phyloP scores from a whole-genome alignment of 1,140 invertebrate genomes.

The Lepidurus apus region DNA sequence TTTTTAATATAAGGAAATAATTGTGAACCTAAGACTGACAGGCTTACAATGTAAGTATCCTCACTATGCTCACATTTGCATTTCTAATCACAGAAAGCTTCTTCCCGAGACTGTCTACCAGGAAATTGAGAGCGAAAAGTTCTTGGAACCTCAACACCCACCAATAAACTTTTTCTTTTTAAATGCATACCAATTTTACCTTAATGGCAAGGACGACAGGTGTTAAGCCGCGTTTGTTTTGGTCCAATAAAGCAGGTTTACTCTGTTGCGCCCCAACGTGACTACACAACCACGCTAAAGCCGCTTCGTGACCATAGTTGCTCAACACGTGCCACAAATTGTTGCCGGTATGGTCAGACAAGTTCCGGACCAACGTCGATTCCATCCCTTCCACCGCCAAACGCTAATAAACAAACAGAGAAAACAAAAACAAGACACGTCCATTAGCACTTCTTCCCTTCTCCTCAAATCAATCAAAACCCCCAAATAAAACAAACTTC shows the following conservation, averaged over 20 bases:
- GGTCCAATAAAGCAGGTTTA: slow-evolving; percentile 44
- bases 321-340: slow-evolving; percentile 46
- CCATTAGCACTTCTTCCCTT: slow-evolving; percentile 9
- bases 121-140: no score
- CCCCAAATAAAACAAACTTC: no score
- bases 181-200: slow-evolving; percentile 37
- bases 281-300: slow-evolving; percentile 44
- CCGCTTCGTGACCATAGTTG: slow-evolving; percentile 43
- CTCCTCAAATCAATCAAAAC: not conserved
- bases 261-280: slow-evolving; percentile 39
- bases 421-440: slow-evolving; percentile 28
- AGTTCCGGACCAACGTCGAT: slow-evolving; percentile 46
- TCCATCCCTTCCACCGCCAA: slow-evolving; percentile 44
- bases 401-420: slow-evolving; percentile 39
- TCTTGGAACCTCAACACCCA: no score
- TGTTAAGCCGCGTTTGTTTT: slow-evolving; percentile 46
- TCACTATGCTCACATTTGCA: no score
- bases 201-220: slow-evolving; percentile 45
- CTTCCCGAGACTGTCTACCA: no score
- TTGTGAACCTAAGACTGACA: no score
- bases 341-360: slow-evolving; percentile 47
- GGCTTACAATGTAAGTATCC: no score
- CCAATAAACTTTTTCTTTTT: no score
- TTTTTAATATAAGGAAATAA: no score
- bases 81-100: no score